These are phyloP conservation scores for Amblyjoppa proteus DNA, from an alignment of 2,888 invertebrate genomes.

Conservation along the genomic window DNA sequence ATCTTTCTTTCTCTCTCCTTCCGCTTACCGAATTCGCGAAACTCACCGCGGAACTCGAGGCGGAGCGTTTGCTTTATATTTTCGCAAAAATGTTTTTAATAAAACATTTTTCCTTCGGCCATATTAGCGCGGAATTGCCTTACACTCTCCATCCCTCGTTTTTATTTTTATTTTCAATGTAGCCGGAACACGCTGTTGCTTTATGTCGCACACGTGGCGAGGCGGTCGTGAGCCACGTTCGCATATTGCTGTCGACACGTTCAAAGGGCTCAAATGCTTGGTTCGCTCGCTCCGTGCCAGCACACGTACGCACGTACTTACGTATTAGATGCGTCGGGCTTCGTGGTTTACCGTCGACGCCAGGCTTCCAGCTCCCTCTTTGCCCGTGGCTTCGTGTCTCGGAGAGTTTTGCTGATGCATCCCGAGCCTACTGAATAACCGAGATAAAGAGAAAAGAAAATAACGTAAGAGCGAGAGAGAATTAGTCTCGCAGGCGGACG, in stretches of 20 bases:
- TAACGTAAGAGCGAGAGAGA: conserved; percentile 34
- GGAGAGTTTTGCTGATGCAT: conserved; percentile 49
- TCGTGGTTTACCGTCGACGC: conserved; percentile 59
- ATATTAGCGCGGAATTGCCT: background rate
- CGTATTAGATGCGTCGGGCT: conserved; percentile 38
- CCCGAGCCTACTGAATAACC: conserved; percentile 20
- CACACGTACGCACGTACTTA: conserved; percentile 51
- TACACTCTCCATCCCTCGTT: conserved; percentile 1
- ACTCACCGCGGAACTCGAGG: no score
- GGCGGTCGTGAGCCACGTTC: conserved; percentile 25
- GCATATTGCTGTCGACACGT: conserved; percentile 55
- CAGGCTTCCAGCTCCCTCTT: conserved; percentile 39
- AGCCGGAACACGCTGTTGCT: conserved; percentile 19
- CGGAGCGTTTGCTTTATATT: no score
- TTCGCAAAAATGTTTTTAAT: no score
- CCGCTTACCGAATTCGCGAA: no score
- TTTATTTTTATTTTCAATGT: background rate
- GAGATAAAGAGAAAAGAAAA: conserved; percentile 38
- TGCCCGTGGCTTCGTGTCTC: conserved; percentile 29
- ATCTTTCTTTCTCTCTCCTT: no score
- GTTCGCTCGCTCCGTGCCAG: conserved; percentile 39
- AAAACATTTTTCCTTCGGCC: no score
- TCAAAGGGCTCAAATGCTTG: conserved; percentile 47
- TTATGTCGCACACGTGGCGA: conserved; percentile 36
- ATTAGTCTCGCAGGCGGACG: conserved; percentile 46